Conservation (phyloP, 2,113 vertebrate genomes). For the Malurus cyaneus region DNA sequence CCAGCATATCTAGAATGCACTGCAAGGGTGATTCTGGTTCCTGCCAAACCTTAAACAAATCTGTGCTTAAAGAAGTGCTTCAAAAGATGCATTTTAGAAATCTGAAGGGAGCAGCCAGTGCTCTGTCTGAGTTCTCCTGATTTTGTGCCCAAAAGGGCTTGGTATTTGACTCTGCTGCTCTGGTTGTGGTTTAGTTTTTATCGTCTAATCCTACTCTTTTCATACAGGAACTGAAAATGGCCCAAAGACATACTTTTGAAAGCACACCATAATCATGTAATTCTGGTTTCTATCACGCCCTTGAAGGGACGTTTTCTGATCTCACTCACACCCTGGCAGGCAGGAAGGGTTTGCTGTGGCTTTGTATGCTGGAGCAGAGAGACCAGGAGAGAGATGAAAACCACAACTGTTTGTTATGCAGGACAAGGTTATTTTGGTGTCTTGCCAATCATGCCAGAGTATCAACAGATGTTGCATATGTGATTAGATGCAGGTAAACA, state of each 20-base stretch:
- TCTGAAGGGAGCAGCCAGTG: neutral
- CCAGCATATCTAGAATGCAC: neutral
- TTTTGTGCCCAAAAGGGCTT: neutral
- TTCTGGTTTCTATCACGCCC: conserved; percentile 16
- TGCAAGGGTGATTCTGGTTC: neutral
- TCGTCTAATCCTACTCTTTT: neutral
- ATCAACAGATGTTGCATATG: neutral
- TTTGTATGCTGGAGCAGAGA: neutral
- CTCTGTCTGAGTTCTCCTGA: neutral
- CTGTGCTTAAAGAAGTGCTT: neutral
- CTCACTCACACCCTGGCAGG: neutral
- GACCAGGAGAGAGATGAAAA: neutral
- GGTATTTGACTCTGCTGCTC: neutral
- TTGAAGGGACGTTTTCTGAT: neutral
- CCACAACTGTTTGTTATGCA: neutral
- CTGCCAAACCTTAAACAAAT: neutral
- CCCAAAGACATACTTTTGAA: neutral
- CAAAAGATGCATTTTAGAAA: neutral
- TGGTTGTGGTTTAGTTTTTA: conserved; percentile 14
- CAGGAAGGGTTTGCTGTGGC: neutral
- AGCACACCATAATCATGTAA: neutral
- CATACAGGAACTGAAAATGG: neutral
- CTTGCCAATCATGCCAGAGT: neutral
- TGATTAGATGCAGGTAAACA: conserved; percentile 25
- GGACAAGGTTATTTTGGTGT: neutral